phyloP scores from a whole-genome alignment of 2,113 vertebrate species.

The Lutjanus erythropterus region DNA sequence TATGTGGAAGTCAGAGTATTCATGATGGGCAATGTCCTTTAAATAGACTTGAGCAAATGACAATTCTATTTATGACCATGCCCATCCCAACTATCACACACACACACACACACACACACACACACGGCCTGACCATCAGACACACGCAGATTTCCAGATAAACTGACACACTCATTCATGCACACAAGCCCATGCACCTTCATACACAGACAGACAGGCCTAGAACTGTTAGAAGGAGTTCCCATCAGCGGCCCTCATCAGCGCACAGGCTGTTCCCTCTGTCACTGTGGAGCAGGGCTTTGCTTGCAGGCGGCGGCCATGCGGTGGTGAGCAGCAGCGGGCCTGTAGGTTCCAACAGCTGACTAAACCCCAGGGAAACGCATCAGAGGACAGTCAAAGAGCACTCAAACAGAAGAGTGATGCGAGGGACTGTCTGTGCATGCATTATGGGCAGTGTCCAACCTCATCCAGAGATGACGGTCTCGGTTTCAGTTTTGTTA shows the following conservation, averaged over 20 bases:
- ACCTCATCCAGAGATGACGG: not conserved
- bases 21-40: conserved; percentile 60
- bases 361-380: conserved; percentile 62
- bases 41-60: conserved; percentile 82
- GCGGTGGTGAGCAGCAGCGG: conserved; percentile 55
- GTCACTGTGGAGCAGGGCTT: conserved; percentile 29
- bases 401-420: conserved; percentile 46
- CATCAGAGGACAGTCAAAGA: conserved; percentile 65
- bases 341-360: conserved; percentile 75
- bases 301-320: conserved; percentile 61
- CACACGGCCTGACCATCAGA: not conserved
- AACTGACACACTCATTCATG: conserved; percentile 23
- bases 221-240: conserved; percentile 8
- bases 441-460: conserved; percentile 3
- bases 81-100: conserved; percentile 36
- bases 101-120: conserved; percentile 8
- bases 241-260: conserved; percentile 24
- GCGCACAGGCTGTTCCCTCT: conserved; percentile 59
- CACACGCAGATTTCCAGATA: conserved; percentile 20
- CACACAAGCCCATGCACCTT: conserved; percentile 29
- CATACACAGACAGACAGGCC: conserved; percentile 11
- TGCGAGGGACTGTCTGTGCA: conserved; percentile 30
- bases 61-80: conserved; percentile 77
- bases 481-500: conserved; percentile 20
- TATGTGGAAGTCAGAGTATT: conserved; percentile 67